A percentile compares a stretch with the other conserved stretches of the same genome.
phyloP scores from a whole-genome alignment of 1,140 invertebrate genomes.

The Pissodes strobi region DNA sequence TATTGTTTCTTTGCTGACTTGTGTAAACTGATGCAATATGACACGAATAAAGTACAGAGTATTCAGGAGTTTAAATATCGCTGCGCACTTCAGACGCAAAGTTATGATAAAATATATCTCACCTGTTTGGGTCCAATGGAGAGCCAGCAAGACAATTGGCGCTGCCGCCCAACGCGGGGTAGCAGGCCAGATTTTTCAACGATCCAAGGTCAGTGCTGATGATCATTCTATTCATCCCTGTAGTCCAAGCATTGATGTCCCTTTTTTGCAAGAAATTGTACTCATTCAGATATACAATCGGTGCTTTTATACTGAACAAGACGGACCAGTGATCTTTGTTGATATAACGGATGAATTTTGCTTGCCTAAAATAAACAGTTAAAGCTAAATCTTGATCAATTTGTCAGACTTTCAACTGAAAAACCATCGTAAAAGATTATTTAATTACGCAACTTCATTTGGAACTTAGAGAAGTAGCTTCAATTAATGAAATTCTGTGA shows the following conservation, averaged over 20 bases:
- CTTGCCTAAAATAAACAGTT: conserved; percentile 21
- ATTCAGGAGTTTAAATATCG: too few relatives aligned
- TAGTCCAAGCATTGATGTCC: conserved; percentile 61
- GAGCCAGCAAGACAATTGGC: conserved; percentile 68
- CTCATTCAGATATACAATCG: conserved; percentile 33
- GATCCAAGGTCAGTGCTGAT: conserved; percentile 61
- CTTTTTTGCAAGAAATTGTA: conserved; percentile 33
- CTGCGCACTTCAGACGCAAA: too few relatives aligned
- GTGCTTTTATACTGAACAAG: conserved; percentile 45
- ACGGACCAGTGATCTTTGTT: conserved; percentile 55
- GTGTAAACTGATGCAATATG: too few relatives aligned
- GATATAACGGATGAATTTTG: conserved; percentile 51
- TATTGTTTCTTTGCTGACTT: too few relatives aligned
- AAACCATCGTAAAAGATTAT: too few relatives aligned
- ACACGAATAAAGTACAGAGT: too few relatives aligned
- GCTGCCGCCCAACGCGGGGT: conserved; percentile 69
- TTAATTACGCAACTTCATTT: too few relatives aligned
- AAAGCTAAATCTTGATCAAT: too few relatives aligned
- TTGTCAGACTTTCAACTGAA: too few relatives aligned
- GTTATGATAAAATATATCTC: conserved; percentile 34
- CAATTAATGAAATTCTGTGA: too few relatives aligned
- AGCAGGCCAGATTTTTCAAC: conserved; percentile 55
- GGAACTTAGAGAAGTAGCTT: too few relatives aligned
- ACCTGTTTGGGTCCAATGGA: conserved; percentile 71
- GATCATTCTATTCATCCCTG: conserved; percentile 67